Base-by-base conservation (phyloP, 2,888 invertebrate genomes). In the Dicyrtomina minuta region DNA sequence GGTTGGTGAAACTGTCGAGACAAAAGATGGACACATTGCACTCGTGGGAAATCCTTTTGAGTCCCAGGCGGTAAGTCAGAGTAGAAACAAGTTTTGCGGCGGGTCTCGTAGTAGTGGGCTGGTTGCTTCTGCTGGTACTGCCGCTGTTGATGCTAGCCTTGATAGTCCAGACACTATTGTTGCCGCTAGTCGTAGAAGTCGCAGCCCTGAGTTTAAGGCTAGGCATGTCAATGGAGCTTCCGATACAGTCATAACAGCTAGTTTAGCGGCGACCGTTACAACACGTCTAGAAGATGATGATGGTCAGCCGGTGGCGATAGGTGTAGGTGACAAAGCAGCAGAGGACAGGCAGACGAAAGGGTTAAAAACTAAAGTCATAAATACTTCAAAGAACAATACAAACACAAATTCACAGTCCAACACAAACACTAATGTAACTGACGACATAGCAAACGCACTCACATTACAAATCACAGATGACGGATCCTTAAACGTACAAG, bases 21-120 rank as follows among this genome's bases (percentile, higher is more conserved):
- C 73, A 6, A 44, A 62, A 15, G 76, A 76, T 58, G 76, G 72
- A 60, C 44, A 41, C 15, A 67, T 67, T 60, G 67, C 67, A 17
- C 49, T 59, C 39, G 49, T 67, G 41, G 67, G 51, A 8, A 49
- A 51, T 59, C 59, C 67, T 60, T 49, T 20, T 33, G 26, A 41
- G 17, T 10, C 43, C 13, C 20, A 22, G 17, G 66, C 24, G 66
- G 67, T 67, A 67, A 67, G 67, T 67, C 10, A 4, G 8, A 12
- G 27, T 27, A 22, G 17, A 13, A 27, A 20, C 15, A 44, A 17
- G 22, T 46, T 17, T 2, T n/a, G 15, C 22, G 44, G 46, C 39
- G 51, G 51, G 39, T 58, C 43, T 43, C 13, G 43, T 27, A 66
- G 58, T 58, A 58, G 55, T 66, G 44, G 12, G 46, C 66, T 56